phyloP scores from a whole-genome alignment of 2,113 vertebrate genomes.

The Hippocampus abdominalis region DNA sequence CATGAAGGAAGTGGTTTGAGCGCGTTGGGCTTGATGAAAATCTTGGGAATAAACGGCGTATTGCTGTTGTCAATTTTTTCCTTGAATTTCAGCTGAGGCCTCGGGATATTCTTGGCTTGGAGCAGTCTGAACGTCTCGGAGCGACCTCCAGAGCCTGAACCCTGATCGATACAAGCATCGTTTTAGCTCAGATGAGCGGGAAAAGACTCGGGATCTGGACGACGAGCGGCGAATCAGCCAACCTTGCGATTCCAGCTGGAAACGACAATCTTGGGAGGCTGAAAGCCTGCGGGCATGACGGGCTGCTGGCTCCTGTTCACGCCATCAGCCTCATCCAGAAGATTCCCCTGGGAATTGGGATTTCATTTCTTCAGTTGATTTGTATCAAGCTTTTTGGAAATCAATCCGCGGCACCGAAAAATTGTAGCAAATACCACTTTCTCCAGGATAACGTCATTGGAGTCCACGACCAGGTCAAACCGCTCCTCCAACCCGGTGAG shows the following conservation, averaged over 20 bases:
- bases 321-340: constrained; percentile 90
- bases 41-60: constrained; percentile 88
- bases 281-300: constrained; percentile 85
- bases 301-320: constrained; percentile 87
- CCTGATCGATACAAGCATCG: constrained; percentile 58
- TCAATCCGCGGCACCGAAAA: neutral
- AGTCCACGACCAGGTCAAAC: constrained; percentile 89
- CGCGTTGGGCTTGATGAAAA: constrained; percentile 93
- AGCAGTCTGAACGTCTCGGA: constrained; percentile 86
- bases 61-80: constrained; percentile 97
- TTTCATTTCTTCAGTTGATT: constrained; percentile 3
- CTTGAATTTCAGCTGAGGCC: constrained; percentile 91
- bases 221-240: constrained; percentile 34
- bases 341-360: constrained; percentile 79
- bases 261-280: constrained; percentile 86
- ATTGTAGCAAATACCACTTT: constrained; percentile 80
- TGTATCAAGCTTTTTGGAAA: neutral
- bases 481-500: constrained; percentile 87
- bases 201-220: neutral
- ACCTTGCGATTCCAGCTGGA: constrained; percentile 99
- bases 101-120: constrained; percentile 88
- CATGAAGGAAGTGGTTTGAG: constrained; percentile 85
- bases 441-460: constrained; percentile 91
- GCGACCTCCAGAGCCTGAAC: constrained; percentile 67
- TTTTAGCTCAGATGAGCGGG: constrained; percentile 6